Percentiles rank a stretch among this genome's conserved stretches.
Evolutionary conservation across 2,888 invertebrate genomes (phyloP).

Genomic region (Empis stercorea): DNA sequence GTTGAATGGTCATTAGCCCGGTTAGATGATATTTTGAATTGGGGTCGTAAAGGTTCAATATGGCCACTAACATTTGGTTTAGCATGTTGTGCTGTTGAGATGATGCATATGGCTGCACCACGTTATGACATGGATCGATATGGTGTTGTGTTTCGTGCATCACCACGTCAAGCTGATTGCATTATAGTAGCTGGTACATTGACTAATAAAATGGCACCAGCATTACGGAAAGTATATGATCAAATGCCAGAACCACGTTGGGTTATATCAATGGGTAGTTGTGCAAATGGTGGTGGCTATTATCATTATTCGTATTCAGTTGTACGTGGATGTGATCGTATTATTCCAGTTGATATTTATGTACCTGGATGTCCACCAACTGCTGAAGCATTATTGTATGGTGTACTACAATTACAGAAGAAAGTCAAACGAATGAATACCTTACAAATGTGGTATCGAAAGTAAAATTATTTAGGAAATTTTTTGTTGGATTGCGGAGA

Average conservation of each 20-base stretch:
- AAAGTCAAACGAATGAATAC: constrained; percentile 88
- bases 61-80: constrained; percentile 99
- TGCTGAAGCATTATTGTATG: constrained; percentile 94
- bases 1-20: constrained; percentile 83
- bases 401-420: constrained; percentile 91
- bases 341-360: constrained; percentile 97
- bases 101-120: constrained; percentile 99
- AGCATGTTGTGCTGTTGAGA: constrained; percentile 98
- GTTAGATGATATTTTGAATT: constrained; percentile 86
- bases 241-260: constrained; percentile 97
- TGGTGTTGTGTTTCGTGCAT: constrained; percentile 96
- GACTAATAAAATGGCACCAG: constrained; percentile 99
- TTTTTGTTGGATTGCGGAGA: no score
- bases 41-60: constrained; percentile 87
- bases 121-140: constrained; percentile 99
- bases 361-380: constrained; percentile 98
- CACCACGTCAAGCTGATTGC: constrained; percentile 91
- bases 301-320: constrained; percentile 99
- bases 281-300: constrained; percentile 99
- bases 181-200: constrained; percentile 98
- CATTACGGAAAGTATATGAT: constrained; percentile 90
- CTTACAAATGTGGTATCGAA: constrained; percentile 89
- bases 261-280: constrained; percentile 99
- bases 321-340: constrained; percentile 93
- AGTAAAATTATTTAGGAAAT: constrained; percentile 48